Evolutionary conservation across 1,140 invertebrate genomes (phyloP).

Genomic region (Drosophila sulfurigaster): DNA sequence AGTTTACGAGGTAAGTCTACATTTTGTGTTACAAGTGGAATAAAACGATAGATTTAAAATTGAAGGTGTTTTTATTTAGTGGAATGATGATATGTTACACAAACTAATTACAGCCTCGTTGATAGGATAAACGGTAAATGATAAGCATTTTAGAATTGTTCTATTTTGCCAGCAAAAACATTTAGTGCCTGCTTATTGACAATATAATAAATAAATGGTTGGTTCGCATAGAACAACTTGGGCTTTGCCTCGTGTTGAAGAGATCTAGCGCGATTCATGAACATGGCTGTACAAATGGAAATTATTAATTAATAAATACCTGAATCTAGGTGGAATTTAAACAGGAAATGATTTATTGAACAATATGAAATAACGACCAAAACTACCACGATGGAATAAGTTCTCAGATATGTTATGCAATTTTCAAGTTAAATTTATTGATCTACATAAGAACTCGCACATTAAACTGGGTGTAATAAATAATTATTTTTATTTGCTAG

Average conservation of each 20-base stretch:
- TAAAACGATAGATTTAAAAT: not conserved
- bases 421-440: not conserved
- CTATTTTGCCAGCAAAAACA: conserved; percentile 22
- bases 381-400: not conserved
- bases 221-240: conserved; percentile 16
- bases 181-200: conserved; percentile 7
- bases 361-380: not conserved
- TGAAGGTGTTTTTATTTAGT: not conserved
- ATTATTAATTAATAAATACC: not conserved
- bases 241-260: not conserved
- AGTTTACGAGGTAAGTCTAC: too few species aligned
- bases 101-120: too few species aligned
- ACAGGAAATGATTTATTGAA: not conserved
- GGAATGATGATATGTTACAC: too few species aligned
- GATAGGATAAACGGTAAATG: too few species aligned
- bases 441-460: conserved; percentile 20
- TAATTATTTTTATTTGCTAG: conserved; percentile 1
- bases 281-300: conserved; percentile 31
- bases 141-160: not conserved
- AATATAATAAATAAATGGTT: conserved; percentile 10
- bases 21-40: too few species aligned
- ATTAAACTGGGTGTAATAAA: not conserved
- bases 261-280: conserved; percentile 4
- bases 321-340: too few species aligned
- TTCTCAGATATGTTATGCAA: not conserved